Evolutionary conservation across 2,797 vertebrate genomes (phyloP).

Genomic region (Pantherophis vulpinus): DNA sequence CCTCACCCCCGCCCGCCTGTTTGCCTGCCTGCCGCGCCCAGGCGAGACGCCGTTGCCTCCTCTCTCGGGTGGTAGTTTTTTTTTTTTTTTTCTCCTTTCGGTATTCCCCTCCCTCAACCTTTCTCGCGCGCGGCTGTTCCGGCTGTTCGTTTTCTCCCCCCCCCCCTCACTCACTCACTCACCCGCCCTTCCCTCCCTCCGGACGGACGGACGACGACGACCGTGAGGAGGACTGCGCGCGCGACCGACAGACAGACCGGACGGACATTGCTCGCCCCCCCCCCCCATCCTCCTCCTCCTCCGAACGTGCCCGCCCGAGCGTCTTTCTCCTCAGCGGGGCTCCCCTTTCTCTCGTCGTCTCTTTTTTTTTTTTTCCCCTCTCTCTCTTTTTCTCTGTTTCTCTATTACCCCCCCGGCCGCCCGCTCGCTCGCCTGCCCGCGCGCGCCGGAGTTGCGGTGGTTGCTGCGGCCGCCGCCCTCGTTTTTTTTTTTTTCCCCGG

Average conservation of each 20-base stretch:
- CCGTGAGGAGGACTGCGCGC: not conserved
- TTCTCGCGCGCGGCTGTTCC: not conserved
- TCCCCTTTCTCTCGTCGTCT: not conserved
- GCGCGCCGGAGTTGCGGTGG: not conserved
- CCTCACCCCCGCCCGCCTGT: not conserved
- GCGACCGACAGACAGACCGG: not conserved
- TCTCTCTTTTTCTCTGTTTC: too few relatives aligned
- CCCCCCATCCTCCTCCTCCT: too few relatives aligned
- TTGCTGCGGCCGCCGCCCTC: slow-evolving; percentile 38
- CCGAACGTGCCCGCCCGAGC: not conserved
- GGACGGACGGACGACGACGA: not conserved
- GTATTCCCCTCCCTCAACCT: not conserved
- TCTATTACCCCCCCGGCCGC: too few relatives aligned
- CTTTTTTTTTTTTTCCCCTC: too few relatives aligned
- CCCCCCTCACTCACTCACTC: too few relatives aligned
- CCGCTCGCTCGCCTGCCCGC: not conserved
- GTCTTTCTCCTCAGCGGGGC: not conserved
- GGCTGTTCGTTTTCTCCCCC: not conserved
- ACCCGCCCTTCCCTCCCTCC: not conserved
- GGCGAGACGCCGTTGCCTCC: slow-evolving; percentile 52
- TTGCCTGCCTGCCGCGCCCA: slow-evolving; percentile 8
- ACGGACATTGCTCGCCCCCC: not conserved
- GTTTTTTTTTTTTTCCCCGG: not conserved
- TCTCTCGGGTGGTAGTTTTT: too few relatives aligned
- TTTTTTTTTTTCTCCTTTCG: too few relatives aligned